These are phyloP conservation scores for Kradibia gibbosae DNA, from an alignment of 1,140 invertebrate genomes.

Conservation along the genomic window DNA sequence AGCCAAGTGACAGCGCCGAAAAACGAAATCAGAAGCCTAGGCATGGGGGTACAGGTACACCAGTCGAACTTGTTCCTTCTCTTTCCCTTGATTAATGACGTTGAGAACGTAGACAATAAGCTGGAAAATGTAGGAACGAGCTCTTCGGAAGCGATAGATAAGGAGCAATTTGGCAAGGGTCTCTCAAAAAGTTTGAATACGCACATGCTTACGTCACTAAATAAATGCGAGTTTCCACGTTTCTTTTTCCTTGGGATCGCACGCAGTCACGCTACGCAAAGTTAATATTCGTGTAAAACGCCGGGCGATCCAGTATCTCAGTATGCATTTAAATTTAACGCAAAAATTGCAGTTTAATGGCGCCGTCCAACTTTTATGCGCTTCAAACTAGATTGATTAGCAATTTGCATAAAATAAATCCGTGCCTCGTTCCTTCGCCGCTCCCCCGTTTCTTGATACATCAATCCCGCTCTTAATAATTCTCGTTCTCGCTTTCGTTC, in stretches of 20 bases:
- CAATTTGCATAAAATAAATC: not conserved
- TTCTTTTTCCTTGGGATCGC: not conserved
- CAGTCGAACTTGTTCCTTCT: not conserved
- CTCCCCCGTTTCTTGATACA: too few relatives aligned
- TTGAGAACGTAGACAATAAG: not conserved
- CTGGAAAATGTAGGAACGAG: not conserved
- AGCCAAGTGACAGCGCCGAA: not conserved
- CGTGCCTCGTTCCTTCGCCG: not conserved
- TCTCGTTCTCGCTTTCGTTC: too few relatives aligned
- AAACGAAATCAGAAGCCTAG: constrained; percentile 12
- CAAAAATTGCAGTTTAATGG: not conserved
- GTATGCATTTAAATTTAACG: not conserved
- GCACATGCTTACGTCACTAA: not conserved
- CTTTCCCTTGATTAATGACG: not conserved
- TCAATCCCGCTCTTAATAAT: too few relatives aligned
- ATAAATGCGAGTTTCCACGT: not conserved
- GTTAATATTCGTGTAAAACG: not conserved
- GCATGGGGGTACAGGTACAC: not conserved
- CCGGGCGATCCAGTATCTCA: not conserved
- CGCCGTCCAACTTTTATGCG: not conserved
- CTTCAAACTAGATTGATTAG: not conserved
- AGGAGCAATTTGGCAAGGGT: not conserved
- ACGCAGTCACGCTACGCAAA: not conserved
- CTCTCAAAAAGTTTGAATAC: not conserved
- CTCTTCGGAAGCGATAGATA: not conserved